These are phyloP conservation scores for Drosophila azteca DNA, from an alignment of 1,140 invertebrate species.

Conservation along the genomic window DNA sequence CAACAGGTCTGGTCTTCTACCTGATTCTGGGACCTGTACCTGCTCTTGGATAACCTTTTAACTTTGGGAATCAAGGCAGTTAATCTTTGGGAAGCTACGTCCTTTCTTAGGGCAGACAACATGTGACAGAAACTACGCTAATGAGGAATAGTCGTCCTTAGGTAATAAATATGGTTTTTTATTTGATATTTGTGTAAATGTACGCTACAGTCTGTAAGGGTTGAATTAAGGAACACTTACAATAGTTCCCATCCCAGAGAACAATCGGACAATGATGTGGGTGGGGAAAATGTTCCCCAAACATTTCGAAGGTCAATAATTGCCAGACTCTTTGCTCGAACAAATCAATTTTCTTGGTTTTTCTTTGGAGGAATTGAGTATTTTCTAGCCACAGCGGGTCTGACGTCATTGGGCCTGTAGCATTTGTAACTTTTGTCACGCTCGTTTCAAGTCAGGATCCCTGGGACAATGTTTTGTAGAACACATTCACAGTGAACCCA, in stretches of 20 bases:
- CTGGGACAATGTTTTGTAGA: slow-evolving; percentile 34
- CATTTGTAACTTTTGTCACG: slow-evolving; percentile 61
- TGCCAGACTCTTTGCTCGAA: slow-evolving; percentile 6
- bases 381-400: slow-evolving; percentile 30
- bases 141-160: neutral
- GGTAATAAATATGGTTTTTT: neutral
- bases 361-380: slow-evolving; percentile 26
- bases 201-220: no score
- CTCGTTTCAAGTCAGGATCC: slow-evolving; percentile 46
- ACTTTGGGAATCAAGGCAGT: no score
- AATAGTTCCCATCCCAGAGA: neutral
- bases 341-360: slow-evolving; percentile 39
- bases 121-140: slow-evolving; percentile 11
- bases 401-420: slow-evolving; percentile 44
- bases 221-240: no score
- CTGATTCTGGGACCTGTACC: neutral
- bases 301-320: slow-evolving; percentile 28
- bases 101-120: neutral
- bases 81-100: no score
- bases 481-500: slow-evolving; percentile 30
- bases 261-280: slow-evolving; percentile 6
- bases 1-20: neutral
- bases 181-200: no score
- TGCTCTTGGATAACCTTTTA: slow-evolving; percentile 1
- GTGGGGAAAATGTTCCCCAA: slow-evolving; percentile 10